Conservation (phyloP, 2,113 vertebrate species). For the Ammodytes dubius region DNA sequence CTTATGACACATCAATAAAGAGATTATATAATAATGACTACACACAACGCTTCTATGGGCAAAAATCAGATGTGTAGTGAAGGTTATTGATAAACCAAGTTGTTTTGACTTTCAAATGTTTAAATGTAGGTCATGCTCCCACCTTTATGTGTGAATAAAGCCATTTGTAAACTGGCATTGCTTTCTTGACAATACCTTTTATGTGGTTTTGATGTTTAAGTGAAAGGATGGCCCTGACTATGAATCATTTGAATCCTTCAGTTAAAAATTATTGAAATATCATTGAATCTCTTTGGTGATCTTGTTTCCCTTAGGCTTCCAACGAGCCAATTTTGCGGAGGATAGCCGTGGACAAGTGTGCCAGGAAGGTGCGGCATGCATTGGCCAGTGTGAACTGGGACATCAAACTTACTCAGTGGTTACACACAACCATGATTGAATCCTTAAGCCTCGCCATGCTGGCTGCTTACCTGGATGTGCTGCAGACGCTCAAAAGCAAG, state of each 20-base stretch:
- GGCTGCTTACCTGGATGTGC: constrained; percentile 95
- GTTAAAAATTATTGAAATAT: neutral
- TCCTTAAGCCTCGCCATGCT: constrained; percentile 95
- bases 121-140: neutral
- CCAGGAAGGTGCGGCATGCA: constrained; percentile 93
- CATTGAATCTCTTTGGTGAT: neutral
- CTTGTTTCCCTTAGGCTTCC: constrained; percentile 83
- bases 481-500: constrained; percentile 99
- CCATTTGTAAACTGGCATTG: neutral
- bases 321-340: constrained; percentile 95
- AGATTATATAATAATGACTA: neutral
- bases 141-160: neutral
- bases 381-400: constrained; percentile 96
- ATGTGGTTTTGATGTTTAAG: neutral
- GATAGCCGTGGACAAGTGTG: constrained; percentile 96
- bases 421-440: constrained; percentile 94
- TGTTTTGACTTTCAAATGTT: neutral
- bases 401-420: constrained; percentile 95
- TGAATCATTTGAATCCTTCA: neutral
- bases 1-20: neutral
- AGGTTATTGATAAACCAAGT: neutral
- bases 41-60: no score
- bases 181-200: neutral
- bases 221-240: neutral
- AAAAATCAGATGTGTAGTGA: neutral